These are phyloP conservation scores for Drosophila lacteicornis DNA, from an alignment of 1,140 invertebrate genomes.

Conservation along the genomic window DNA sequence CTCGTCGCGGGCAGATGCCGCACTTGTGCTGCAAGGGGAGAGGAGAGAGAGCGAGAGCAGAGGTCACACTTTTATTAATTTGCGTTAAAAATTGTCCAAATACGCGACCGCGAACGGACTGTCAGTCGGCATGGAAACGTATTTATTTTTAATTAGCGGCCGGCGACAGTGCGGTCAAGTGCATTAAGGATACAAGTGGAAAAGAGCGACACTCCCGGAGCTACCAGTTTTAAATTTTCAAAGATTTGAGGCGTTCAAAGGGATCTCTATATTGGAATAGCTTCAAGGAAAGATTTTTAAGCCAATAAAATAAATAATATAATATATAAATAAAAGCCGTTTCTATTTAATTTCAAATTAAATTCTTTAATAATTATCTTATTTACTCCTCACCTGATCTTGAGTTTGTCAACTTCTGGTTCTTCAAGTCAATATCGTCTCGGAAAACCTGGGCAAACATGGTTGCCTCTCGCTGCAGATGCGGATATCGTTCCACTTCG, in stretches of 20 bases:
- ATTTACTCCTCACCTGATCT: constrained; percentile 56
- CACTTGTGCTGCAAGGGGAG: constrained; percentile 33
- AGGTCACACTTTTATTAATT: constrained; percentile 62
- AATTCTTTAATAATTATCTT: neutral
- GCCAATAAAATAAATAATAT: neutral
- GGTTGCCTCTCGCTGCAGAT: constrained; percentile 53
- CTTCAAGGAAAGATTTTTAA: too few species aligned
- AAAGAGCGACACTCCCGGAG: neutral
- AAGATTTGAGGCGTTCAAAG: neutral
- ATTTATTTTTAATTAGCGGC: constrained; percentile 80
- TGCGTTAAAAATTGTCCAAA: constrained; percentile 74
- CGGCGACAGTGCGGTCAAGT: constrained; percentile 64
- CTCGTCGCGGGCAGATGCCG: constrained; percentile 33
- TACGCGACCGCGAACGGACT: constrained; percentile 44
- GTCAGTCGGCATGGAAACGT: constrained; percentile 45
- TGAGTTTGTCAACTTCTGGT: constrained; percentile 75
- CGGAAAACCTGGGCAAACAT: constrained; percentile 60
- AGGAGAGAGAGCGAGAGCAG: constrained; percentile 1
- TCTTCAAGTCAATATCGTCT: constrained; percentile 71
- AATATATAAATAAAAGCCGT: too few species aligned
- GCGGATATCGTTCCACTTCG: constrained; percentile 70
- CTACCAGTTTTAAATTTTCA: neutral
- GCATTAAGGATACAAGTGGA: constrained; percentile 49
- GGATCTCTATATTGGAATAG: too few species aligned
- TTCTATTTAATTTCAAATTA: neutral